Percentiles rank a stretch among this genome's conserved stretches.
These are phyloP conservation scores for Microctenopoma lineatum DNA, from an alignment of 2,797 vertebrate species.

Conservation along the genomic window DNA sequence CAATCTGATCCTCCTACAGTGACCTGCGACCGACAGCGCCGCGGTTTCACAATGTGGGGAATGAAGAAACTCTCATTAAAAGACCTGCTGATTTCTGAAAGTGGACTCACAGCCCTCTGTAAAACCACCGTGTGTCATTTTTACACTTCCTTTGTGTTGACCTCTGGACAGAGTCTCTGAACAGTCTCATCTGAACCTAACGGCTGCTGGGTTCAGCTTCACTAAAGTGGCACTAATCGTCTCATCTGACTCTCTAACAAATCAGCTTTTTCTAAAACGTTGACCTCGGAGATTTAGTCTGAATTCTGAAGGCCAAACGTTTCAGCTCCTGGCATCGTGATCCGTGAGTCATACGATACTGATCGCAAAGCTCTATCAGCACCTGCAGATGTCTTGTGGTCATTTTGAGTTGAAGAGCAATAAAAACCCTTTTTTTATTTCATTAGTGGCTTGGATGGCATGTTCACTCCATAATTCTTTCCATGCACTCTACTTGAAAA, in stretches of 20 bases:
- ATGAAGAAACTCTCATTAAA: background rate
- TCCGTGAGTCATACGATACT: constrained; percentile 38
- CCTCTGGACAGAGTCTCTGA: too few relatives aligned
- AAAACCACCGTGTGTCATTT: background rate
- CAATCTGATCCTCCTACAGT: background rate
- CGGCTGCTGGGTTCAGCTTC: background rate
- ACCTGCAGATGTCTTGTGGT: constrained; percentile 27
- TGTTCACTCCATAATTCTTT: constrained; percentile 9
- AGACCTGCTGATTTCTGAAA: too few relatives aligned
- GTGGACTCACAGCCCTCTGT: background rate
- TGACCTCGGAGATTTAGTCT: background rate
- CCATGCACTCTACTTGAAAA: background rate
- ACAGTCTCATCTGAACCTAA: too few relatives aligned
- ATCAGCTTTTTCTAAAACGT: background rate
- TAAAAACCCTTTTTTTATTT: constrained; percentile 27
- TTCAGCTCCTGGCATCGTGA: constrained; percentile 29
- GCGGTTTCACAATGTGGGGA: background rate
- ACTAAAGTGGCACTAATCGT: background rate
- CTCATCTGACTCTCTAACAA: background rate
- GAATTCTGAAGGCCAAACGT: constrained; percentile 2
- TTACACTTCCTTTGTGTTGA: too few relatives aligned
- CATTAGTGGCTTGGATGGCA: constrained; percentile 2
- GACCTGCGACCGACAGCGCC: constrained; percentile 1
- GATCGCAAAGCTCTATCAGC: constrained; percentile 23
- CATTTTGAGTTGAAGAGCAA: constrained; percentile 21